Evolutionary conservation across 2,113 vertebrate species (phyloP).

Genomic region (Rattus norvegicus): GRCr8 NC_086039.1:138043501-138044000

Average conservation of each 20-base stretch:
- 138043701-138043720: neutral
- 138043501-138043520: neutral
- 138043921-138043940: neutral
- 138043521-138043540: conserved; percentile 9
- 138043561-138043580: neutral
- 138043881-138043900: too few species aligned
- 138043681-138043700: neutral
- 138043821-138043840: too few species aligned
- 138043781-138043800: conserved; percentile 40
- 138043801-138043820: too few species aligned
- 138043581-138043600: neutral
- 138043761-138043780: neutral
- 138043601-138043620: neutral
- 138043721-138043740: conserved; percentile 28
- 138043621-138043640: conserved; percentile 31
- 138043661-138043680: conserved; percentile 29
- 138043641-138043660: conserved; percentile 41
- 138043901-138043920: conserved; percentile 40
- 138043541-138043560: neutral
- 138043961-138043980: neutral
- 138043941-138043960: conserved; percentile 27
- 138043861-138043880: too few species aligned
- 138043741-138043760: neutral
- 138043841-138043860: too few species aligned
- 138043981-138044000: neutral